Evolutionary conservation across 2,113 vertebrate genomes (phyloP).

Genomic region (Campylorhamphus procurvoides): DNA sequence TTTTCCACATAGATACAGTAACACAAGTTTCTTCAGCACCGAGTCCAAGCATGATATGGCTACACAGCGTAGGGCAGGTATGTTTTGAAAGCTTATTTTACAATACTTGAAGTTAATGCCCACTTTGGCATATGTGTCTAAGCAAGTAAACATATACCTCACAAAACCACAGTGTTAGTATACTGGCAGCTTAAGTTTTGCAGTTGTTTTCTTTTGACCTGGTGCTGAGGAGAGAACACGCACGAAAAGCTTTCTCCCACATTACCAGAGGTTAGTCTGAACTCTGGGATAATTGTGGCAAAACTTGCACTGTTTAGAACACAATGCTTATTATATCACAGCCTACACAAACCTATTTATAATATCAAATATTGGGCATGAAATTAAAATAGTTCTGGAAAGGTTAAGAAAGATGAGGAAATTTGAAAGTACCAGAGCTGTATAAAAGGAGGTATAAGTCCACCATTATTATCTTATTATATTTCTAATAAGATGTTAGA

Average conservation of each 20-base stretch:
- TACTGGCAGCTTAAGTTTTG: neutral
- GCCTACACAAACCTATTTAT: neutral
- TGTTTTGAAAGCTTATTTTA: neutral
- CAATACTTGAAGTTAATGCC: neutral
- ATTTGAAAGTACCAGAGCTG: neutral
- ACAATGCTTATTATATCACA: neutral
- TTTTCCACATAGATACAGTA: neutral
- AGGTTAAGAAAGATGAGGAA: neutral
- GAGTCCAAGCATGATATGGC: neutral
- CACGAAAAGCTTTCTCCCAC: neutral
- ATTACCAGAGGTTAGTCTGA: neutral
- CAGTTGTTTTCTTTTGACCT: neutral
- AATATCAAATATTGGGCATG: neutral
- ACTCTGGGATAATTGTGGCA: neutral
- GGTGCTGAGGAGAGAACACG: neutral
- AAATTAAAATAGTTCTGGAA: neutral
- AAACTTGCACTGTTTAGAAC: neutral
- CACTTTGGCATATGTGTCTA: neutral
- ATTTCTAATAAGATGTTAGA: neutral
- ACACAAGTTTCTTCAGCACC: neutral
- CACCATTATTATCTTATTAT: neutral
- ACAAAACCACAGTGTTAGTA: neutral
- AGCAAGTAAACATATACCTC: neutral
- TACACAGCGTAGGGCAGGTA: neutral
- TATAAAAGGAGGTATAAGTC: neutral